Base-by-base conservation (phyloP, 2,797 vertebrate genomes). In the Darevskia nairensis region DNA sequence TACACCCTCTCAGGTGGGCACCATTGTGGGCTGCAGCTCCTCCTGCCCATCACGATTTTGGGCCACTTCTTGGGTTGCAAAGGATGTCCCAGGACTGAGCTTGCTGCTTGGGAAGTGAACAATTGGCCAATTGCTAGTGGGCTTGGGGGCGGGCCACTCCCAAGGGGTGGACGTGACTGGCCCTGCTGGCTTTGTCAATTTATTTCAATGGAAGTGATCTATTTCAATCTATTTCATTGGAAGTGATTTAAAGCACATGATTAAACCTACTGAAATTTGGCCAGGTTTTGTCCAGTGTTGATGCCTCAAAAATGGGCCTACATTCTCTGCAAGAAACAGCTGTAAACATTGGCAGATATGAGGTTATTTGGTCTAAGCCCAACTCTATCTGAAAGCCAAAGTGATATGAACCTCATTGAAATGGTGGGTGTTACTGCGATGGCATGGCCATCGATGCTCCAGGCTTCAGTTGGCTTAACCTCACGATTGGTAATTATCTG, bases 401-500 rank as follows among this genome's bases (percentile, higher is more conserved):
- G 21, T 21, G 29, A 23, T 41, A 76, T 79, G 74, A 81, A 82
- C 50, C 13, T 29, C 25, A 11, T n/a, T 25, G n/a, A 80, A 85
- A 68, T 68, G 21, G 69, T 0, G 86, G 59, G 27, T 59, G 0
- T 0, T 1, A 88, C 82, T 27, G 19, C 79, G 41, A 6, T 29
- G 32, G 83, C 66, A 1, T 77, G 88, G 5, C 55, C 17, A 91
- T 32, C 68, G 81, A 41, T 86, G 84, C 88, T 90, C 44, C 55
- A 77, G 89, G 92, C 86, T 92, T 44, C 80, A 61, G 55, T 46
- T 84, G 87, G 81, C 75, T 85, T 25, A 35, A 9, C 76, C 78
- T 74, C n/a, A 27, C 39, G 88, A 75, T 61, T 79, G 61, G 66
- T 61, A 77, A 75, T 80, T 86, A 41, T 8, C 35, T 71, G 72